A percentile compares a stretch with the other conserved stretches of the same genome.
phyloP scores from a whole-genome alignment of 2,888 invertebrate genomes.

The Saturnia japonica region DNA sequence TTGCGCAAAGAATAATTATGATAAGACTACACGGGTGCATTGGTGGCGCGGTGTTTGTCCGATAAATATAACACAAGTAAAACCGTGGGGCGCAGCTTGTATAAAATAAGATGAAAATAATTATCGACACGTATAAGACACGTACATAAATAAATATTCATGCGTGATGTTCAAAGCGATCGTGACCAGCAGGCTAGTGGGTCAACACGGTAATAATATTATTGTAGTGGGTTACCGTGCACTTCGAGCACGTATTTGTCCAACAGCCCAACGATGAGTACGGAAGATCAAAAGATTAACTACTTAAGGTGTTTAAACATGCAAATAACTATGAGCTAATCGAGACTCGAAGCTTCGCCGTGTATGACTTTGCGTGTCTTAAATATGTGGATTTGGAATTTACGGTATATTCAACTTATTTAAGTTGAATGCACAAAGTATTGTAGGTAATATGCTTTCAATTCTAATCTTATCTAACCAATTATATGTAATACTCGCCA shows the following conservation, averaged over 20 bases:
- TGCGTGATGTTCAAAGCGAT: constrained; percentile 30
- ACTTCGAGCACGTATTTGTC: constrained; percentile 37
- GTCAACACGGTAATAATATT: constrained; percentile 55
- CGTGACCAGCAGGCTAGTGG: constrained; percentile 71
- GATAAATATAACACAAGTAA: no score
- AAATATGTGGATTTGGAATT: constrained; percentile 2
- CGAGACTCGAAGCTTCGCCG: constrained; percentile 3
- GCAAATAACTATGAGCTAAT: constrained; percentile 20
- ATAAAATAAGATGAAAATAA: constrained; percentile 21
- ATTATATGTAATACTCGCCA: no score
- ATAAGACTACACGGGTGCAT: no score
- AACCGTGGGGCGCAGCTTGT: no score
- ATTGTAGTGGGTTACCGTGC: constrained; percentile 32
- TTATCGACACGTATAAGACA: constrained; percentile 29
- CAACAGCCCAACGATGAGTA: constrained; percentile 37
- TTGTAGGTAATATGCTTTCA: no score
- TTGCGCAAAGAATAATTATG: no score
- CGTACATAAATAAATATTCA: no score
- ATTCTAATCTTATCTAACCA: no score
- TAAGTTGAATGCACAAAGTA: no score
- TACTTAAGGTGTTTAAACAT: constrained; percentile 37
- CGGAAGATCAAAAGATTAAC: constrained; percentile 44
- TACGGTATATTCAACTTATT: constrained; percentile 2
- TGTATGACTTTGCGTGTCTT: constrained; percentile 8
- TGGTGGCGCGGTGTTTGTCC: no score